Base-by-base conservation (phyloP, 2,797 vertebrate species). In the Bradypodion ventrale region DNA sequence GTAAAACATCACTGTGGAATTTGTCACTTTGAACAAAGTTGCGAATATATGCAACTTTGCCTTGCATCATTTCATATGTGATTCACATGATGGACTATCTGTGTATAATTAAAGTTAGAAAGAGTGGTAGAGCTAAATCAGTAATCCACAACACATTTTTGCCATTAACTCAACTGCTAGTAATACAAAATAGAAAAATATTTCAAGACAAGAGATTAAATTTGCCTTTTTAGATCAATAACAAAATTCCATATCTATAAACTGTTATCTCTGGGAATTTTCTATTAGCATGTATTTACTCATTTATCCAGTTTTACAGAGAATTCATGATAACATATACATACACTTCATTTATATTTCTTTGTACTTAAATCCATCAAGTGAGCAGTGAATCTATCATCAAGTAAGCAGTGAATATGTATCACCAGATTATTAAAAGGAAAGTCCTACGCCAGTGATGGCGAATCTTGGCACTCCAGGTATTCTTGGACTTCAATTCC, bases 281-380 rank as follows among this genome's bases (percentile, higher is more conserved):
- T 56, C 1, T 27, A 40, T 74, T 77, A 32, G 44, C 37, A 8
- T 44, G 77, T 78, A 60, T 77, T 70, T 60, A 78, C n/a, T 32
- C 60, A 46, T 25, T 56, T 75, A 84, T n/a, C 27, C 29, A 32
- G 1, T 56, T 66, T 52, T 74, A 66, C 27, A 49, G 59, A 74
- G 73, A 8, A n/a, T 66, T 65, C n/a, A 16, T 56, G 21, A 25
- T 12, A 56, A 29, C 15, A 59, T 49, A 83, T 29, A 37, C 12
- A 83, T 68, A 60, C 49, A 84, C 35, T 59, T 27, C 72, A 21
- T 84, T 78, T 32, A 49, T n/a, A 40, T 78, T 72, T 62, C 44
- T 72, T 52, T 46, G n/a, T 63, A 63, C n/a, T 37, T 42, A 84
- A 78, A 83, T 32, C 52, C 66, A 83, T 62, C 49, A 70, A 70